Conservation (phyloP, 2,888 invertebrate genomes). For the Petrophora chlorosata region DNA sequence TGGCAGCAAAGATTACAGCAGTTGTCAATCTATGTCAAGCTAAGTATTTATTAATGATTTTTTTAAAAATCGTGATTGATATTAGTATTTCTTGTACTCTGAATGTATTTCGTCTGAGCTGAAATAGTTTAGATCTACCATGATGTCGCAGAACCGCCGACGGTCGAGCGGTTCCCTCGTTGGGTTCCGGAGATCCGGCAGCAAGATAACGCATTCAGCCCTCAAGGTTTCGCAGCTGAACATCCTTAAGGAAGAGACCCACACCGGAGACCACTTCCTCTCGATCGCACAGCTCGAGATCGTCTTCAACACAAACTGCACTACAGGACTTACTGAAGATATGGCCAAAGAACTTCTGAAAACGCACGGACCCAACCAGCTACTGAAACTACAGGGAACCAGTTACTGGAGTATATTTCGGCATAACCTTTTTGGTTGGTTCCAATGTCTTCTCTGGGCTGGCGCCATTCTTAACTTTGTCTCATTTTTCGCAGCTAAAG, state of each 20-base stretch:
- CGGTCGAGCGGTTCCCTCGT: slow-evolving; percentile 51
- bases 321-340: slow-evolving; percentile 78
- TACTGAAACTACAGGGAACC: slow-evolving; percentile 83
- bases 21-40: no score
- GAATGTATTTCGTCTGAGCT: no score
- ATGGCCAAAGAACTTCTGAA: slow-evolving; percentile 80
- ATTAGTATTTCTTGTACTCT: no score
- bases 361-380: slow-evolving; percentile 84
- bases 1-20: no score
- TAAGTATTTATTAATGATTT: no score
- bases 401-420: slow-evolving; percentile 86
- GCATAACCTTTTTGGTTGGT: slow-evolving; percentile 88
- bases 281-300: slow-evolving; percentile 67
- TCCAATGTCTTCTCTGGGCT: slow-evolving; percentile 87
- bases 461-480: slow-evolving; percentile 85
- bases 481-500: slow-evolving; percentile 67
- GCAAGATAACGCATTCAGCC: slow-evolving; percentile 38
- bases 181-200: slow-evolving; percentile 14
- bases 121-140: not conserved
- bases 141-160: slow-evolving; percentile 50
- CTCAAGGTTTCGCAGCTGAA: slow-evolving; percentile 50
- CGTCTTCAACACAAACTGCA: slow-evolving; percentile 71
- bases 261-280: slow-evolving; percentile 74
- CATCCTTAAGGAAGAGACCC: slow-evolving; percentile 64
- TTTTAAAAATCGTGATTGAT: no score